Conservation (phyloP, 2,888 invertebrate genomes). For the Odontomyia ornata region DNA sequence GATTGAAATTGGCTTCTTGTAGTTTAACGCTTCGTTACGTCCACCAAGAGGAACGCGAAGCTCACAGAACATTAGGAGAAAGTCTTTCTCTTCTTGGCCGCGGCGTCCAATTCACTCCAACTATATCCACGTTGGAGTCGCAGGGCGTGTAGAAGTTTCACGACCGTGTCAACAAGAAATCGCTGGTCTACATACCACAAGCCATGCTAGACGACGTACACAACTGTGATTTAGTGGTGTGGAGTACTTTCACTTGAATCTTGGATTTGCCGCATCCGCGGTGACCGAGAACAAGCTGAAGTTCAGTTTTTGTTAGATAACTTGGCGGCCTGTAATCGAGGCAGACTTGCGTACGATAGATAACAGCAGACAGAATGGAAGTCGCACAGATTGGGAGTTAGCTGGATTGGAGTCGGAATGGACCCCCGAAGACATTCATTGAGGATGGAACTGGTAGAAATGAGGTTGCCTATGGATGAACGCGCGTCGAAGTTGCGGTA, state of each 20-base stretch:
- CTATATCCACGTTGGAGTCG: neutral
- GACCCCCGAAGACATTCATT: no score
- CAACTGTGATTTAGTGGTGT: conserved; percentile 6
- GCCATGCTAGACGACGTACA: neutral
- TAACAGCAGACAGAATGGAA: no score
- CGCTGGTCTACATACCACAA: conserved; percentile 19
- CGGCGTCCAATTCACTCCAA: conserved; percentile 1
- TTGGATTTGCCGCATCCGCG: neutral
- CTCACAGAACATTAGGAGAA: neutral
- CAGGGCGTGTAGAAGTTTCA: neutral
- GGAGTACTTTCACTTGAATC: conserved; percentile 26
- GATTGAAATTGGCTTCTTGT: conserved; percentile 12
- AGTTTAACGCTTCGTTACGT: neutral
- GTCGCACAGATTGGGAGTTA: no score
- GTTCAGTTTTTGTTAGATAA: conserved; percentile 34
- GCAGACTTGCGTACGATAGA: no score
- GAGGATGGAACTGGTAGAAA: no score
- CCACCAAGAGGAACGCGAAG: neutral
- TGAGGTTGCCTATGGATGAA: no score
- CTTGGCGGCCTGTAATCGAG: conserved; percentile 1
- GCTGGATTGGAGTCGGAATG: no score
- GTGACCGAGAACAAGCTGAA: neutral
- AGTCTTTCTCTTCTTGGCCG: conserved; percentile 22
- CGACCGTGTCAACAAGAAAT: conserved; percentile 19
- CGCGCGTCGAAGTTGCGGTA: no score